Conservation (phyloP, 2,113 vertebrate species). For the Edolisoma coerulescens region DNA sequence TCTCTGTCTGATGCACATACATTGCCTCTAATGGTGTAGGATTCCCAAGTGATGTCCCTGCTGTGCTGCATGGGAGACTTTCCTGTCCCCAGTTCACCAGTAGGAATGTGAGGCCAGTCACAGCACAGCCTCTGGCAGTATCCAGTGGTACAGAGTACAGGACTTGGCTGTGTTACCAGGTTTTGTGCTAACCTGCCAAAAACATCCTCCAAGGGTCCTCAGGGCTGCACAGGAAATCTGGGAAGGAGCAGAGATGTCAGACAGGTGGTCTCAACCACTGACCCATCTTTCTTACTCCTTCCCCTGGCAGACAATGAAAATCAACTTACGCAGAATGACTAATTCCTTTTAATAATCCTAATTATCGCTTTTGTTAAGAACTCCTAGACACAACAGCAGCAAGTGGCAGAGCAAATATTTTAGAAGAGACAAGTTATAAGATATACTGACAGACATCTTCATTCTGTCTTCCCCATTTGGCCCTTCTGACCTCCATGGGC, state of each 20-base stretch:
- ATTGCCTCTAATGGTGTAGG: rapidly evolving
- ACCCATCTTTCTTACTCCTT: neutral
- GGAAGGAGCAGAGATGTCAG: neutral
- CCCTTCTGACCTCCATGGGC: neutral
- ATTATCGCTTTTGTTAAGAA: neutral
- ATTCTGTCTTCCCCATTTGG: neutral
- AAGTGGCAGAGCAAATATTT: neutral
- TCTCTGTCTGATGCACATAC: neutral
- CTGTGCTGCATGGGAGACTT: neutral
- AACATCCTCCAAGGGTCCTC: neutral
- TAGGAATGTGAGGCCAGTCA: neutral
- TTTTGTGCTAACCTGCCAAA: neutral
- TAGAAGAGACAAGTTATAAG: neutral
- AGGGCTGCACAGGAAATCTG: neutral
- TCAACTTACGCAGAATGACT: neutral
- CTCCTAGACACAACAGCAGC: neutral
- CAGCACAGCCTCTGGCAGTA: neutral
- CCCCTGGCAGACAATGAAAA: neutral
- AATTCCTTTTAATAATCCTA: neutral
- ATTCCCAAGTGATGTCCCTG: neutral
- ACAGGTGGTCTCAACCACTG: neutral
- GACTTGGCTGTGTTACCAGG: neutral
- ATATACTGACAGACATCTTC: neutral
- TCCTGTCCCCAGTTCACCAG: neutral
- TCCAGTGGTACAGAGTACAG: neutral